Evolutionary conservation across 2,113 vertebrate species (phyloP), one percentile per base, ranked within the genome.

Genomic region (Accipiter cooperii): DNA sequence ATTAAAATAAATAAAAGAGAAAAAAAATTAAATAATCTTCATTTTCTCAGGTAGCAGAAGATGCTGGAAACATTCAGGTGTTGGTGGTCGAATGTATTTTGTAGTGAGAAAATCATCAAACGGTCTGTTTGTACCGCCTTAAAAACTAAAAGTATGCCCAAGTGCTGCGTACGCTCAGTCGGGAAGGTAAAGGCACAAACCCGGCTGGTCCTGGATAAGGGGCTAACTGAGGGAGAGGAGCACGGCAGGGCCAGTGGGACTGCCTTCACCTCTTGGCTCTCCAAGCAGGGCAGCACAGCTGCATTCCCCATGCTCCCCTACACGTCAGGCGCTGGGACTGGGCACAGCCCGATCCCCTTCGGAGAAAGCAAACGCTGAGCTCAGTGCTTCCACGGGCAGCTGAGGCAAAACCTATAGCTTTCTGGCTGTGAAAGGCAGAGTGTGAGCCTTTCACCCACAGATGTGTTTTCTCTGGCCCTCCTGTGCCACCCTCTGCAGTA

Each of bases 391-490:
- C 58, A 15, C 5, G 84, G 66, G 55, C 44, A 83, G 58, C 63
- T 31, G 57, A 78, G 38, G 74, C 34, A 89, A 97, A 93, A 31
- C 49, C 75, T 85, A 63, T 71, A 64, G 70, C 85, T 58, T 38
- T 34, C 49, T 87, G 84, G 77, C 89, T 87, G 86, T 83, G 85
- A 97, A 94, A 95, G 34, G 40, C 33, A 63, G 65, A 38, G n/a
- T 42, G n/a, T 44, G 73, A 84, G 81, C 60, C 52, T 87, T 84
- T 95, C 61, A 71, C 78, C 66, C 76, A 84, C 79, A 74, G 92
- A 89, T 42, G 58, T 92, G 84, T 93, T 96, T 80, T 95, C 90
- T 94, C 95, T 93, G 90, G 93, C 88, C 85, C 64, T 80, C 38
- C n/a, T 4, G 12, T 97, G 89, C 82, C 93, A 88, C 75, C 33